phyloP scores from a whole-genome alignment of 2,888 invertebrate species.

The Papilio protenor region DNA sequence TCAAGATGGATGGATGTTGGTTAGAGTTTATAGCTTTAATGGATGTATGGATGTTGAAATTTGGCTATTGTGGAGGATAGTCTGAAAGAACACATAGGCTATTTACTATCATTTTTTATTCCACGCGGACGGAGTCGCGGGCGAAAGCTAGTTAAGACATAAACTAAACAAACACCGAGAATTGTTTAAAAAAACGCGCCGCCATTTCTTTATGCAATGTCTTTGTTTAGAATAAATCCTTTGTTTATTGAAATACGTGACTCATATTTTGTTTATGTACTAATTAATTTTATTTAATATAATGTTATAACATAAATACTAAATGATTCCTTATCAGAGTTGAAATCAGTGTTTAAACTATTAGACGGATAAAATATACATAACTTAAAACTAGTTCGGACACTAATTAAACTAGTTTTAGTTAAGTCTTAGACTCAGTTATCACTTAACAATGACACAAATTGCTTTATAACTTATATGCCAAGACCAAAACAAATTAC shows the following conservation, averaged over 20 bases:
- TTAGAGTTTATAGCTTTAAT: no score
- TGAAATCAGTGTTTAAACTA: not conserved
- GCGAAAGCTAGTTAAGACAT: not conserved
- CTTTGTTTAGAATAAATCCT: constrained; percentile 16
- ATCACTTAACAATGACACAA: constrained; percentile 6
- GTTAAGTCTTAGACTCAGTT: not conserved
- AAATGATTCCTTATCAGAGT: not conserved
- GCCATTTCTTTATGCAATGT: not conserved
- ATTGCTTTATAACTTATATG: constrained; percentile 10
- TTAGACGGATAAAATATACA: not conserved
- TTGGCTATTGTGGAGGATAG: no score
- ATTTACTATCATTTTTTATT: no score
- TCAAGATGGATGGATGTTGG: no score
- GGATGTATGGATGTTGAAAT: no score
- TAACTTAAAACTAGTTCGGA: not conserved
- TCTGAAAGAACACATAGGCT: no score
- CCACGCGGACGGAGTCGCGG: no score
- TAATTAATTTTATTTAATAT: not conserved
- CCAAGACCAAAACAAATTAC: constrained; percentile 24
- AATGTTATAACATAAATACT: not conserved
- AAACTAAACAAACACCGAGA: not conserved
- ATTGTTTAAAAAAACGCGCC: not conserved
- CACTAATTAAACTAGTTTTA: not conserved
- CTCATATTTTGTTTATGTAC: not conserved
- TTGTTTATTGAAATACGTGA: constrained; percentile 9